Conservation (phyloP, 2,888 invertebrate genomes). For the Parelbella ahira region DNA sequence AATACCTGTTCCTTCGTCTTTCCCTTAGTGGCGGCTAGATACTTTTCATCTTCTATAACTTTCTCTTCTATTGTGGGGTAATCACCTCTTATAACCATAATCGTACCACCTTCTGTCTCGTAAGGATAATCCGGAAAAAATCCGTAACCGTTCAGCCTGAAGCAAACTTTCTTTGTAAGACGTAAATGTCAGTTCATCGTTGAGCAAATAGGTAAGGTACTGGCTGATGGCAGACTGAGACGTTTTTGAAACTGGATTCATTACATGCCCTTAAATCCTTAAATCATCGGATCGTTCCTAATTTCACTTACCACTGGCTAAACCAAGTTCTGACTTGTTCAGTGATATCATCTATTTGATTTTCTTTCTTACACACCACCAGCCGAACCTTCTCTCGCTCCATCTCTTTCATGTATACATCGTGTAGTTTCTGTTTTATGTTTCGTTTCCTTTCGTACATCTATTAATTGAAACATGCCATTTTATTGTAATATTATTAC, state of each 20-base stretch:
- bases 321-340: slow-evolving; percentile 46
- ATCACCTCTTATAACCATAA: slow-evolving; percentile 62
- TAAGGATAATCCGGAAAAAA: slow-evolving; percentile 73
- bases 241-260: no score
- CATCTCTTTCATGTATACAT: slow-evolving; percentile 35
- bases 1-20: slow-evolving; percentile 49
- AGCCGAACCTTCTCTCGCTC: slow-evolving; percentile 37
- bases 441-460: slow-evolving; percentile 37
- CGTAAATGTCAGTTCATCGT: no score
- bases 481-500: no score
- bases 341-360: slow-evolving; percentile 47
- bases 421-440: slow-evolving; percentile 33
- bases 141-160: slow-evolving; percentile 47
- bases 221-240: no score
- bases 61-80: slow-evolving; percentile 60
- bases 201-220: no score
- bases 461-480: slow-evolving; percentile 28
- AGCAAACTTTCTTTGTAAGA: no score
- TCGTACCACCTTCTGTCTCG: slow-evolving; percentile 66
- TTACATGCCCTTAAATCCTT: no score
- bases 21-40: slow-evolving; percentile 35
- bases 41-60: slow-evolving; percentile 36
- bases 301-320: slow-evolving; percentile 46
- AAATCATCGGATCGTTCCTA: no score
- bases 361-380: slow-evolving; percentile 36